These are phyloP conservation scores for Ichneumon xanthorius DNA, from an alignment of 2,888 invertebrate genomes.

Conservation along the genomic window DNA sequence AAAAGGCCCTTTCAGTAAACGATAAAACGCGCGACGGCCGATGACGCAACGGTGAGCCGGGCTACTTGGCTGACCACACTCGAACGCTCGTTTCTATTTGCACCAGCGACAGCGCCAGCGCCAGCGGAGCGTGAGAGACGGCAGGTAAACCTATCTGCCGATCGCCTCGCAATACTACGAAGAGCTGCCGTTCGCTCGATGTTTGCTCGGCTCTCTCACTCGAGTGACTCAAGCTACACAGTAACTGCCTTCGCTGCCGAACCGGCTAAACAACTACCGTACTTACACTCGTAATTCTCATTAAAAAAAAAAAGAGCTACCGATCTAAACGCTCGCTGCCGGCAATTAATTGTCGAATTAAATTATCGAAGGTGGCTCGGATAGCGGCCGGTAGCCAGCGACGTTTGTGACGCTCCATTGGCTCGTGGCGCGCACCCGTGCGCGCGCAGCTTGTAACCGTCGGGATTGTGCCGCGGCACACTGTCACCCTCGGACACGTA, in stretches of 20 bases:
- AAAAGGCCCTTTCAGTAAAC: not conserved
- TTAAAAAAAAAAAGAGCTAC: conserved; percentile 15
- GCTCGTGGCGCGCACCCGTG: conserved; percentile 50
- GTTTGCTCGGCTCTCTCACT: conserved; percentile 57
- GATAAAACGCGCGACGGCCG: conserved; percentile 1
- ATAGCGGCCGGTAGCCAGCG: conserved; percentile 31
- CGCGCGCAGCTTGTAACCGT: conserved; percentile 1
- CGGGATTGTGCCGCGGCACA: conserved; percentile 1
- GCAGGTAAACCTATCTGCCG: conserved; percentile 31
- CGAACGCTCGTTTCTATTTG: conserved; percentile 62
- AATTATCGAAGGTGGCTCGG: conserved; percentile 57
- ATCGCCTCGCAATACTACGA: not conserved
- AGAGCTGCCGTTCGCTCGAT: conserved; percentile 7
- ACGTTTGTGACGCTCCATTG: conserved; percentile 67
- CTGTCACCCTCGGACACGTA: conserved; percentile 12
- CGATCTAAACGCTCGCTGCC: conserved; percentile 44
- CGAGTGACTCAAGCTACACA: conserved; percentile 7
- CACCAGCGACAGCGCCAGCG: conserved; percentile 40
- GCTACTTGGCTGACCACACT: conserved; percentile 66
- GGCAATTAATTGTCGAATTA: conserved; percentile 64
- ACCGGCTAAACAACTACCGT: conserved; percentile 26
- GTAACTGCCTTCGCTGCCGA: no score
- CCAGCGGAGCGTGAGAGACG: conserved; percentile 44
- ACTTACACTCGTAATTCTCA: conserved; percentile 29
- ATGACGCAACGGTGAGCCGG: conserved; percentile 56